Conservation (phyloP, 2,797 vertebrate genomes). For the Neoniphon sammara region DNA sequence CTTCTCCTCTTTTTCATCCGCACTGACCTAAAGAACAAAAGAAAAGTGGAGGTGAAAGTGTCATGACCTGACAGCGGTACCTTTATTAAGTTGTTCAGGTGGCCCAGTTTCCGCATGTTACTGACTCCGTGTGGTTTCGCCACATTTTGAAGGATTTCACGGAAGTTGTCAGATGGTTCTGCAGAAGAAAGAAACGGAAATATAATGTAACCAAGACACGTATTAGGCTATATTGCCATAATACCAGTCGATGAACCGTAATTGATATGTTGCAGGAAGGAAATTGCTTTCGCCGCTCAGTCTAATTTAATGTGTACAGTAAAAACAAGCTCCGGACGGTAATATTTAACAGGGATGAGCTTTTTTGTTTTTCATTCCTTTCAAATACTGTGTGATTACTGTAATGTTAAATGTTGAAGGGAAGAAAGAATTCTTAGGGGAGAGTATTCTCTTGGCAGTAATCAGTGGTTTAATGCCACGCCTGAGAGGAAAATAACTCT, state of each 20-base stretch:
- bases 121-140: constrained; percentile 96
- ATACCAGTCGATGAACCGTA: constrained; percentile 55
- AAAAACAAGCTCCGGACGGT: constrained; percentile 59
- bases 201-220: constrained; percentile 58
- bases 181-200: constrained; percentile 56
- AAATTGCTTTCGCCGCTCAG: constrained; percentile 58
- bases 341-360: constrained; percentile 28
- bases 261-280: constrained; percentile 63
- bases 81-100: constrained; percentile 99
- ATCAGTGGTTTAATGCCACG: background rate
- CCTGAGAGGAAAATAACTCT: background rate
- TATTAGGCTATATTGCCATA: constrained; percentile 63
- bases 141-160: constrained; percentile 99
- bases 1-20: background rate
- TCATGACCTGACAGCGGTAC: constrained; percentile 75
- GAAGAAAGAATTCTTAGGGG: constrained; percentile 4
- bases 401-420: constrained; percentile 1
- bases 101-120: constrained; percentile 99
- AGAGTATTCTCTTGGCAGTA: constrained; percentile 1
- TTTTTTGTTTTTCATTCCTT: constrained; percentile 56
- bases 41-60: background rate
- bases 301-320: constrained; percentile 65
- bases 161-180: constrained; percentile 97
- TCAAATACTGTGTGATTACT: constrained; percentile 5
- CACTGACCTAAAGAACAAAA: constrained; percentile 1